Conservation (phyloP, 2,888 invertebrate species). For the Linnaemya tessellans region DNA sequence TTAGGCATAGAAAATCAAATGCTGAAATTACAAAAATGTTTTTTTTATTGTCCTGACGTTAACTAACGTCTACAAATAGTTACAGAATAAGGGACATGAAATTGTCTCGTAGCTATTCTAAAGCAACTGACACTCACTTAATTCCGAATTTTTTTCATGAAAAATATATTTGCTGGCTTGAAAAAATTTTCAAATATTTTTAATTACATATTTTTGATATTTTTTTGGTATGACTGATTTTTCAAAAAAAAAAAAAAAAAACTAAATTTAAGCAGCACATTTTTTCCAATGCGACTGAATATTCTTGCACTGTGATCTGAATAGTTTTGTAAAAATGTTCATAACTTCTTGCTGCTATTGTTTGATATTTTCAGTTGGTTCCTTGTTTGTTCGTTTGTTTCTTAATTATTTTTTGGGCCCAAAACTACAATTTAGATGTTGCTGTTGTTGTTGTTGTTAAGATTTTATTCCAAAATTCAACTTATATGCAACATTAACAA, state of each 20-base stretch:
- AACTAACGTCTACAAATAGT: no score
- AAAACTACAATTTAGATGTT: conserved; percentile 7
- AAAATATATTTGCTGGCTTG: no score
- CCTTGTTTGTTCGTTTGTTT: conserved; percentile 36
- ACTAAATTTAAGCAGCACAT: no score
- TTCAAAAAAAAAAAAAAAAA: background rate
- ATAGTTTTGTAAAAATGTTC: conserved; percentile 19
- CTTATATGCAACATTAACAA: conserved; percentile 1
- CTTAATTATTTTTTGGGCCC: conserved; percentile 1
- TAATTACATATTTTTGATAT: background rate
- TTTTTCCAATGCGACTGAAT: no score
- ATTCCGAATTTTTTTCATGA: no score
- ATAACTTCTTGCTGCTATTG: conserved; percentile 4
- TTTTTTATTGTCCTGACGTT: no score
- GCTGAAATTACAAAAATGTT: no score
- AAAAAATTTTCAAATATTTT: no score
- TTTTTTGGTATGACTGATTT: conserved; percentile 38
- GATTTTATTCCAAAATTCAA: conserved; percentile 22
- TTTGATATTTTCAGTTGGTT: conserved; percentile 5
- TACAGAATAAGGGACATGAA: no score
- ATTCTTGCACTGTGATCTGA: conserved; percentile 44
- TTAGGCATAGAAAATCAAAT: no score
- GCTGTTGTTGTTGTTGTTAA: conserved; percentile 29
- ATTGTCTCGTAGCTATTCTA: no score
- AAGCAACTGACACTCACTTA: no score